These are phyloP conservation scores for Bombyx huttoni DNA, from an alignment of 2,888 invertebrate species.

Conservation along the genomic window DNA sequence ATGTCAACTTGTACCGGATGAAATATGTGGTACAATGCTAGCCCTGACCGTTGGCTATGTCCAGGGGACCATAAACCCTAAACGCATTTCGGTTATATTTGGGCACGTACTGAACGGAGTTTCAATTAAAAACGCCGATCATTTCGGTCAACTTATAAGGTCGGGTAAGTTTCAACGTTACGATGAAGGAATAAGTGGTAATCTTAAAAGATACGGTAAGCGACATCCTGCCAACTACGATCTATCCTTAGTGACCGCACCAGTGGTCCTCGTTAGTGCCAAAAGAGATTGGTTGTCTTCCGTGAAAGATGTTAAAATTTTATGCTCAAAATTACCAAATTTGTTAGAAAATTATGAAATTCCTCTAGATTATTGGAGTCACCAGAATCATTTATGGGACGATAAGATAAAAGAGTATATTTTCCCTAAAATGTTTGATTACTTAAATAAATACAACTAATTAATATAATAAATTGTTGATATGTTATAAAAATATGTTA, in stretches of 20 bases:
- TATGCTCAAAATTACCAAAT: conserved; percentile 69
- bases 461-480: neutral
- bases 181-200: conserved; percentile 40
- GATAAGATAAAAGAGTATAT: conserved; percentile 30
- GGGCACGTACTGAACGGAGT: conserved; percentile 69
- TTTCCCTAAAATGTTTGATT: conserved; percentile 34
- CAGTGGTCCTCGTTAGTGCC: conserved; percentile 43
- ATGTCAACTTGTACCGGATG: conserved; percentile 44
- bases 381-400: conserved; percentile 51
- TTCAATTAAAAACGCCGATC: conserved; percentile 52
- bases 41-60: conserved; percentile 73
- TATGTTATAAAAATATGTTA: neutral
- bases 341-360: conserved; percentile 72
- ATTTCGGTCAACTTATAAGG: conserved; percentile 66
- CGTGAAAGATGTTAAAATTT: conserved; percentile 64
- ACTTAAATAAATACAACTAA: conserved; percentile 21
- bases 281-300: conserved; percentile 76
- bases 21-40: conserved; percentile 70
- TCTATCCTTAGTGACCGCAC: conserved; percentile 35
- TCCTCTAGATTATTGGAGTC: conserved; percentile 60
- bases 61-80: conserved; percentile 61
- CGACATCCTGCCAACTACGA: conserved; percentile 44
- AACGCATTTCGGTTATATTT: conserved; percentile 62
- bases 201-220: conserved; percentile 39
- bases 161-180: conserved; percentile 43